Percentiles rank a stretch among this genome's conserved stretches.
phyloP scores from a whole-genome alignment of 2,888 invertebrate genomes.

The Pinctada fucata region DNA sequence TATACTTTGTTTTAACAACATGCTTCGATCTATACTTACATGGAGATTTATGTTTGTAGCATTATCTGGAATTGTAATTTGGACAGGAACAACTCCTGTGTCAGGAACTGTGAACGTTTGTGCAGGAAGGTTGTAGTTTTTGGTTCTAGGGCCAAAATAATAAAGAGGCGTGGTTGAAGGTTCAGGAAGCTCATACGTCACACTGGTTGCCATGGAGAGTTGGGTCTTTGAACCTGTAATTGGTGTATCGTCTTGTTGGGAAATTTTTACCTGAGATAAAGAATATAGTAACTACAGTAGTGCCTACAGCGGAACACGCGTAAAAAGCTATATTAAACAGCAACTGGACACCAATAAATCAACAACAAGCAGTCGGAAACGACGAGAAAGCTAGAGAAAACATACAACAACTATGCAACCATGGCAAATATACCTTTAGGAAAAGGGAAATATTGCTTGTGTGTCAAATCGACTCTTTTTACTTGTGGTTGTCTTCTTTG shows the following conservation, averaged over 20 bases:
- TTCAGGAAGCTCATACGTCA: constrained; percentile 49
- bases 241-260: constrained; percentile 70
- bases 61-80: constrained; percentile 59
- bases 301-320: background rate
- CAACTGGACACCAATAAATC: background rate
- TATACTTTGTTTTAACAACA: no score
- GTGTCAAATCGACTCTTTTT: no score
- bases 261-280: constrained; percentile 64
- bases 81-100: constrained; percentile 59
- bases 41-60: constrained; percentile 55
- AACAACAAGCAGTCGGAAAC: no score
- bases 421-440: no score
- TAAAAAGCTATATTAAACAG: background rate
- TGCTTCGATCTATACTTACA: constrained; percentile 38
- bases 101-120: constrained; percentile 54
- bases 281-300: background rate
- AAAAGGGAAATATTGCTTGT: no score
- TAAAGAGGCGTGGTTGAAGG: constrained; percentile 46
- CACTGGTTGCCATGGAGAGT: constrained; percentile 47
- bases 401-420: no score
- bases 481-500: no score
- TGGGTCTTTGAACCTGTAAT: constrained; percentile 47
- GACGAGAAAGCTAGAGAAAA: no score
- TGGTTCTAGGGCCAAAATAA: constrained; percentile 46
- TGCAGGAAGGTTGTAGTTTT: constrained; percentile 43